Evolutionary conservation across 1,140 invertebrate genomes (phyloP).

Genomic region (Drosophila nigrodunni): DNA sequence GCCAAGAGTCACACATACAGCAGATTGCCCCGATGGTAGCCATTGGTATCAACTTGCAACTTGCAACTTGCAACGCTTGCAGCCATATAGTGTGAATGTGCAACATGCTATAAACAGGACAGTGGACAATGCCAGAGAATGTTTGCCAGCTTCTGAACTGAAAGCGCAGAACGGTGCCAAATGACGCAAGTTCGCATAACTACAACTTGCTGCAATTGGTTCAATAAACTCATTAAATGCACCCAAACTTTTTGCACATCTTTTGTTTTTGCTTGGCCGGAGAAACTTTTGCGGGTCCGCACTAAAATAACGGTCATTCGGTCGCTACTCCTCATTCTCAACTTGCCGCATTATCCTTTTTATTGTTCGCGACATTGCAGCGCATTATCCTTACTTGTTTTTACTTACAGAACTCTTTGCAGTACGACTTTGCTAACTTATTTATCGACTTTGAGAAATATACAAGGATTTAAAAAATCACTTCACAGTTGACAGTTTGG

Average conservation of each 20-base stretch:
- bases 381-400: slow-evolving; percentile 63
- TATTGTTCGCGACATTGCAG: slow-evolving; percentile 73
- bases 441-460: slow-evolving; percentile 13
- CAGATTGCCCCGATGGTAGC: slow-evolving; percentile 24
- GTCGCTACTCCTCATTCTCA: slow-evolving; percentile 70
- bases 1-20: slow-evolving; percentile 40
- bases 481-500: not conserved
- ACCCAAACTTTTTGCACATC: slow-evolving; percentile 53
- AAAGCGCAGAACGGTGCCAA: slow-evolving; percentile 34
- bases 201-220: slow-evolving; percentile 73
- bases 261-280: slow-evolving; percentile 6
- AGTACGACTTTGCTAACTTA: slow-evolving; percentile 4
- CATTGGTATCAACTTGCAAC: not conserved
- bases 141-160: slow-evolving; percentile 30
- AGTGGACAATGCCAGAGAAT: slow-evolving; percentile 35
- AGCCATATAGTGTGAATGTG: slow-evolving; percentile 18
- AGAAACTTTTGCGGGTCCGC: slow-evolving; percentile 50
- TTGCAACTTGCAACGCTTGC: slow-evolving; percentile 1
- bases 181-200: slow-evolving; percentile 62
- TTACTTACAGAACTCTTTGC: slow-evolving; percentile 11
- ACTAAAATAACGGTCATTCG: slow-evolving; percentile 69
- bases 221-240: slow-evolving; percentile 82
- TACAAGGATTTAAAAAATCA: slow-evolving; percentile 8
- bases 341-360: slow-evolving; percentile 80
- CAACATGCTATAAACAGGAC: slow-evolving; percentile 45